phyloP scores from a whole-genome alignment of 1,140 invertebrate genomes.

The roundworm (Caenorhabditis elegans) region WBcel235 BX284602.5:12803001-12803500 shows the following conservation, averaged over 20 bases:
- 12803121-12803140: conserved; percentile 52
- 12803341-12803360: conserved; percentile 53
- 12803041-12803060: conserved; percentile 40
- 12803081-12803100: conserved; percentile 43
- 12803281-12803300: conserved; percentile 45
- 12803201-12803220: too few species aligned
- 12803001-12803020: too few species aligned
- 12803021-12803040: conserved; percentile 45
- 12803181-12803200: background rate
- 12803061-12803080: background rate
- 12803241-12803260: background rate
- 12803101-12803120: conserved; percentile 26
- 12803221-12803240: conserved; percentile 29
- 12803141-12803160: conserved; percentile 53
- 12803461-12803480: too few species aligned
- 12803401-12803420: too few species aligned
- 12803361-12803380: background rate
- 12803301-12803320: conserved; percentile 51
- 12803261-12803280: conserved; percentile 47
- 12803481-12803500: too few species aligned
- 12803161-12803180: conserved; percentile 54
- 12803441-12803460: too few species aligned
- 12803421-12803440: too few species aligned
- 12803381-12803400: too few species aligned
- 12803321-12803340: conserved; percentile 57